Conservation (phyloP, 2,888 invertebrate genomes). For the Pachydiplax longipennis region DNA sequence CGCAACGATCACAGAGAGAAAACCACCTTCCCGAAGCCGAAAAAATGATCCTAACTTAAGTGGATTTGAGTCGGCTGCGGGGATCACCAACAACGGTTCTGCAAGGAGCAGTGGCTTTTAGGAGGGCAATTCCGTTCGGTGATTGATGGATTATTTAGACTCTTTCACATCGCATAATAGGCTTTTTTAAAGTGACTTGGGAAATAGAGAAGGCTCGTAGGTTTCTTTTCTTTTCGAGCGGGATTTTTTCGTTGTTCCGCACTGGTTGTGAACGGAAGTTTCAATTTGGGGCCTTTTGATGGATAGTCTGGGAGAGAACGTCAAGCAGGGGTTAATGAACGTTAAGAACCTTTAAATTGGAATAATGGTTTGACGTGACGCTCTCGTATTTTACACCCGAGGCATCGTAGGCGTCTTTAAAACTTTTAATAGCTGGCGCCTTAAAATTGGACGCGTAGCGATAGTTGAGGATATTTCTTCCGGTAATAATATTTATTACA, state of each 20-base stretch:
- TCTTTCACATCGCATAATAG: not conserved
- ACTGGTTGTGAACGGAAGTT: not conserved
- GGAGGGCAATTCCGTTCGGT: not conserved
- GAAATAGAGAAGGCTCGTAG: not conserved
- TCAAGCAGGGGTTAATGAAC: not conserved
- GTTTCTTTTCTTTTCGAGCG: not conserved
- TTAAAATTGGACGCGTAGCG: too few relatives aligned
- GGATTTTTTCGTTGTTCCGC: not conserved
- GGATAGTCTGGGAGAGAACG: not conserved
- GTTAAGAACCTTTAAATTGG: not conserved
- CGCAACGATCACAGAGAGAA: not conserved
- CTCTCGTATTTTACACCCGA: not conserved
- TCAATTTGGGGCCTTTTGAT: not conserved
- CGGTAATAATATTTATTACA: too few relatives aligned
- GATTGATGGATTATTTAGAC: not conserved
- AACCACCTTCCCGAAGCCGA: too few relatives aligned
- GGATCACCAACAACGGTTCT: not conserved
- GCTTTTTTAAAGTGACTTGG: not conserved
- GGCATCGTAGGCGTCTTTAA: not conserved
- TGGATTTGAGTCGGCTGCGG: not conserved
- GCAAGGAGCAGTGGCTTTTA: not conserved
- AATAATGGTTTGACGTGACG: not conserved
- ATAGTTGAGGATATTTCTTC: too few relatives aligned
- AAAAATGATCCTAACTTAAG: too few relatives aligned
- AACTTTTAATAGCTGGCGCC: too few relatives aligned